Conservation (phyloP, 2,113 vertebrate genomes). For the Noctilio leporinus region DNA sequence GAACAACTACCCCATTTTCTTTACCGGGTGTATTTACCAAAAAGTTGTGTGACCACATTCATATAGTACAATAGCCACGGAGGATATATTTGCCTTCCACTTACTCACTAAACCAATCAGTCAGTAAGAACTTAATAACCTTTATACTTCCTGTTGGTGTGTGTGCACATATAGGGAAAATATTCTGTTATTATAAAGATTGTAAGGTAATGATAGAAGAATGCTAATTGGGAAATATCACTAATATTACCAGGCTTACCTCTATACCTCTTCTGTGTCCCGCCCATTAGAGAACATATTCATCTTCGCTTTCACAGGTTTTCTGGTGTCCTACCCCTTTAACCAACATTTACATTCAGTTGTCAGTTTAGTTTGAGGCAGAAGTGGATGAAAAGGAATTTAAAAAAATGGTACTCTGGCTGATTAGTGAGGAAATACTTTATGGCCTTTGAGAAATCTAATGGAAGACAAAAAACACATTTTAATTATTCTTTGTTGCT, state of each 20-base stretch:
- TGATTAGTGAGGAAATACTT: not conserved
- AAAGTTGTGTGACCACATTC: constrained; percentile 8
- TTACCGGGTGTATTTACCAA: constrained; percentile 33
- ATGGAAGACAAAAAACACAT: not conserved
- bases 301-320: not conserved
- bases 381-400: not conserved
- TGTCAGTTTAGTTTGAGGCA: not conserved
- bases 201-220: not conserved
- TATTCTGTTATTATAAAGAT: not conserved
- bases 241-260: not conserved
- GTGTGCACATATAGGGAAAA: not conserved
- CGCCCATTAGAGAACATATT: not conserved
- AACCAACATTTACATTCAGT: not conserved
- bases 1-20: not conserved
- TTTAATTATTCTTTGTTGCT: not conserved
- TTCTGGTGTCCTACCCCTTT: not conserved
- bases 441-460: not conserved
- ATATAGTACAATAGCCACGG: not conserved
- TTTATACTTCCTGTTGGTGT: not conserved
- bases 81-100: not conserved
- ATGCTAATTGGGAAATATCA: not conserved
- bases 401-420: not conserved
- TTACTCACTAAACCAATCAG: not conserved
- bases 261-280: not conserved
- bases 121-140: not conserved